Evolutionary conservation across 2,797 vertebrate genomes (phyloP).

Genomic region (Pseudomugil gertrudae): DNA sequence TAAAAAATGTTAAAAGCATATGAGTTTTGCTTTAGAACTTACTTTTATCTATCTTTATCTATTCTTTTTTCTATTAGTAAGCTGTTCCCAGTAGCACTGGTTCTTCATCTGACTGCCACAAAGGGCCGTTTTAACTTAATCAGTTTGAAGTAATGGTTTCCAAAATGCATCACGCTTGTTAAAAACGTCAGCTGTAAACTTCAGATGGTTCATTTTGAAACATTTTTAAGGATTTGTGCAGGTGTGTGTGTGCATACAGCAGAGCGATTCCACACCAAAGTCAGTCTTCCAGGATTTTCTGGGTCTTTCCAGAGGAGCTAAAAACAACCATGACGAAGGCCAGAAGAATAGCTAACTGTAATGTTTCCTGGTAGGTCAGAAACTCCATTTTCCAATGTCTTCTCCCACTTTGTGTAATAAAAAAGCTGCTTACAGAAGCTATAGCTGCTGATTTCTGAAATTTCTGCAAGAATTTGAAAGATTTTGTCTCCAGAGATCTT

Average conservation of each 20-base stretch:
- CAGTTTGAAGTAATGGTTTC: neutral
- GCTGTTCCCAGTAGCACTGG: neutral
- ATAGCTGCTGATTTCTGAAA: too few species aligned
- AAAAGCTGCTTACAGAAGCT: too few species aligned
- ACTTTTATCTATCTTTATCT: neutral
- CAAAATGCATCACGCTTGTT: neutral
- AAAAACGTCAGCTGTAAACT: neutral
- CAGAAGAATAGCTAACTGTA: too few species aligned
- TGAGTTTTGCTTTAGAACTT: neutral
- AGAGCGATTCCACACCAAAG: neutral
- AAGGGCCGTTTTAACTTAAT: neutral
- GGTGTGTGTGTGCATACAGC: neutral
- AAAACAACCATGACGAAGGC: neutral
- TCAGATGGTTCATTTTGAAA: neutral
- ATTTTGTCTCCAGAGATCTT: neutral
- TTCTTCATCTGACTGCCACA: neutral
- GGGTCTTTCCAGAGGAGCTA: neutral
- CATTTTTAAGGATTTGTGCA: neutral
- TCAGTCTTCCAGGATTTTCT: neutral
- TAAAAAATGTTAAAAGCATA: neutral
- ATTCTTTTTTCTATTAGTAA: neutral
- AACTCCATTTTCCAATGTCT: neutral
- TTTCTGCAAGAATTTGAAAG: neutral
- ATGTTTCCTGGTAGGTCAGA: neutral
- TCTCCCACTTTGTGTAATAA: neutral